Conservation (phyloP, 1,140 invertebrate species). For the Stenopsyche tienmushanensis region DNA sequence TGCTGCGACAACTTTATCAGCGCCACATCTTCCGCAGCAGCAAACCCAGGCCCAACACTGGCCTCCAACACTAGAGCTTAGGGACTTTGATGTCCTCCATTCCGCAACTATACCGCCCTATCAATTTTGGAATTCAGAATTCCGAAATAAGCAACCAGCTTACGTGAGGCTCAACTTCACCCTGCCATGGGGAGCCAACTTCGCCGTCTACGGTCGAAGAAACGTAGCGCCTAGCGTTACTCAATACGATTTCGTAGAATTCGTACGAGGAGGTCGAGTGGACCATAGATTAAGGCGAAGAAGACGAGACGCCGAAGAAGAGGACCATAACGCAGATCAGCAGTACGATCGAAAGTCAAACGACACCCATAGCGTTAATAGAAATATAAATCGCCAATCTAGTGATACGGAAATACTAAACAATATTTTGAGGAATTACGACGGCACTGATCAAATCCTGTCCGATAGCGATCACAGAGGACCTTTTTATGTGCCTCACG, state of each 20-base stretch:
- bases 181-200: slow-evolving; percentile 85
- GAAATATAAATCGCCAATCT: slow-evolving; percentile 13
- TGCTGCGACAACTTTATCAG: slow-evolving; percentile 54
- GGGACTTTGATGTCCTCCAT: slow-evolving; percentile 79
- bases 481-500: slow-evolving; percentile 41
- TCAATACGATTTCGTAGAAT: slow-evolving; percentile 94
- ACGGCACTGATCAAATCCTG: slow-evolving; percentile 50
- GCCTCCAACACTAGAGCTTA: slow-evolving; percentile 78
- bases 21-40: slow-evolving; percentile 61
- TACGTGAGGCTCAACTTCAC: slow-evolving; percentile 89
- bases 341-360: slow-evolving; percentile 48
- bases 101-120: slow-evolving; percentile 80
- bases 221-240: slow-evolving; percentile 92
- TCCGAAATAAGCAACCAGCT: slow-evolving; percentile 83
- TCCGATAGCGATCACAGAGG: slow-evolving; percentile 48
- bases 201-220: slow-evolving; percentile 89
- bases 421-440: slow-evolving; percentile 56
- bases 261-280: slow-evolving; percentile 78
- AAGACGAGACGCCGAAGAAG: slow-evolving; percentile 45
- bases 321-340: slow-evolving; percentile 45
- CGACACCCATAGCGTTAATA: slow-evolving; percentile 35
- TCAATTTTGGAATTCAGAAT: slow-evolving; percentile 90
- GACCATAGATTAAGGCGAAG: slow-evolving; percentile 70
- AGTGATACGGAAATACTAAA: slow-evolving; percentile 49
- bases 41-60: slow-evolving; percentile 68